A percentile compares a stretch with the other conserved stretches of the same genome.
phyloP scores from a whole-genome alignment of 2,113 vertebrate genomes.

The Cnemophilus loriae region DNA sequence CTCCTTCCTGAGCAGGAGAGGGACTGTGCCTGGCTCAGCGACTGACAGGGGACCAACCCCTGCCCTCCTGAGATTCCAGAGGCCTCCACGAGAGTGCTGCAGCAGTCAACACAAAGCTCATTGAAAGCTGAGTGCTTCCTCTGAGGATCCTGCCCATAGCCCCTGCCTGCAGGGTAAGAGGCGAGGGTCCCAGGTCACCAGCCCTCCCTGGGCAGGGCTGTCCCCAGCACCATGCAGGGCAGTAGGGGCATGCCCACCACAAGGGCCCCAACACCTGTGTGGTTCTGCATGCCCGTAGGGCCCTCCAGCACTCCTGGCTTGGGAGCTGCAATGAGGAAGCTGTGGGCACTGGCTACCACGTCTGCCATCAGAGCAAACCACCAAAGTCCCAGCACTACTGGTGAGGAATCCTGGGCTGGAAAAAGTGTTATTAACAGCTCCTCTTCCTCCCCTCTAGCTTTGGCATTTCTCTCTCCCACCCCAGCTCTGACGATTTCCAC shows the following conservation, averaged over 20 bases:
- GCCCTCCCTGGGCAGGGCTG: neutral
- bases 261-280: neutral
- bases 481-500: neutral
- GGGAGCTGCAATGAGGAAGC: neutral
- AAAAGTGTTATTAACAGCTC: neutral
- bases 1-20: neutral
- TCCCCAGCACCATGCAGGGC: neutral
- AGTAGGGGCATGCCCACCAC: fast-evolving
- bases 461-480: neutral
- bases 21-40: neutral
- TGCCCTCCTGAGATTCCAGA: neutral
- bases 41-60: neutral
- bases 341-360: neutral
- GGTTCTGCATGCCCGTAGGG: fast-evolving
- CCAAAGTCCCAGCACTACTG: neutral
- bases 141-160: neutral
- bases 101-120: neutral
- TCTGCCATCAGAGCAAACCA: fast-evolving
- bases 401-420: neutral
- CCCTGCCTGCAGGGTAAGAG: neutral
- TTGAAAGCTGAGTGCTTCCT: neutral
- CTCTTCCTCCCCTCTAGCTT: neutral
- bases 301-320: fast-evolving
- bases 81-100: fast-evolving
- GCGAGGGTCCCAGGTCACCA: neutral